Base-by-base conservation (phyloP, 1,140 invertebrate genomes). In the Cydia splendana region DNA sequence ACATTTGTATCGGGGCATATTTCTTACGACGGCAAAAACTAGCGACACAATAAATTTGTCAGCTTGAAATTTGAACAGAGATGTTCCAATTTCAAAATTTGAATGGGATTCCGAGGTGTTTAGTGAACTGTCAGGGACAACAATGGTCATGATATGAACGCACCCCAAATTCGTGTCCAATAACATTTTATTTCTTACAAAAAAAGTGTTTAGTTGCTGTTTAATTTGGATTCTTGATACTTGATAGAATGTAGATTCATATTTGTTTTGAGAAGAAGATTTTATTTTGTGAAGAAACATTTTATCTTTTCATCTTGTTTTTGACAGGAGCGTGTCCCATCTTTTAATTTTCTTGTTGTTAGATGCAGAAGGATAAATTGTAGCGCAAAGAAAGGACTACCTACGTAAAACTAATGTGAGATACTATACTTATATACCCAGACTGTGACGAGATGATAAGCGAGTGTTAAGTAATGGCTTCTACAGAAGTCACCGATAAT, bases 121-220 rank as follows among this genome's bases (percentile, higher is more conserved):
- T 83, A 81, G 80, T 76, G 80, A 86, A 79, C 83, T 87, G 86
- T 86, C 84, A 85, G 67, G 24, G 77, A 18, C 34, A 51, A 87
- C 84, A 87, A 87, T 77, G 75, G 76, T 74, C 65, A 77, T 77
- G 67, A 51, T 77, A 76, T 80, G 79, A 71, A 71, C 67, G 67
- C 67, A 71, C 67, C 67, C 67, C 67, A 78, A 77, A 80, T 75
- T 74, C 79, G 80, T 82, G 80, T 82, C 80, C 76, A 77, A 84
- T 82, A 81, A 77, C 81, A 81, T 78, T 79, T 82, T 76, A 76
- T 74, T 34, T 65, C 73, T 77, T 62, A 62, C 57, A 62, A 38
- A 71, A 24, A 71, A 71, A 71, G 67, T 71, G 67, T 71, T 71
- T 71, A 71, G 67, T 71, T 18, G 67, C 67, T 71, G 67, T 71